Conservation (phyloP, 2,888 invertebrate species). For the Rhogogaster chlorosoma region DNA sequence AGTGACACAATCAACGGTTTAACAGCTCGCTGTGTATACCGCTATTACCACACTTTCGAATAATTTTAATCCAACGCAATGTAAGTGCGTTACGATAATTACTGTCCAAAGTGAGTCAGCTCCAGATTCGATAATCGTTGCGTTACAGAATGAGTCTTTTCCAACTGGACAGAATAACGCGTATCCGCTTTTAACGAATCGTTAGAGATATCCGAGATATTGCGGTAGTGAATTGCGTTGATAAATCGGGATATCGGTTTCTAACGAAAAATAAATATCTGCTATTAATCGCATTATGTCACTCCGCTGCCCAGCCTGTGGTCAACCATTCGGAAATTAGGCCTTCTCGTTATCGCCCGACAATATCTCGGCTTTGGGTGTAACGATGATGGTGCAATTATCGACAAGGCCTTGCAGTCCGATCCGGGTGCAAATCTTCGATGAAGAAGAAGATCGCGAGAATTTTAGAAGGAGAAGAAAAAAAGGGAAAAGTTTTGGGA, state of each 20-base stretch:
- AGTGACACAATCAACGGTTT: conserved; percentile 4
- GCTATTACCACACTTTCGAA: conserved; percentile 23
- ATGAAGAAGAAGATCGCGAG: neutral
- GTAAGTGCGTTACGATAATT: neutral
- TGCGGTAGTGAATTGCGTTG: neutral
- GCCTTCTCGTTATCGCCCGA: neutral
- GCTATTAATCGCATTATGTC: neutral
- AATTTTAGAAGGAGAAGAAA: neutral
- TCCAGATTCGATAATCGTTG: neutral
- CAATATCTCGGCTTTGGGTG: neutral
- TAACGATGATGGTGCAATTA: neutral
- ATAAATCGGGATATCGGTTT: neutral
- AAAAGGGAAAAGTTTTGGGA: neutral
- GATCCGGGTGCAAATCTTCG: neutral
- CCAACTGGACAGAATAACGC: neutral
- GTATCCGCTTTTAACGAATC: neutral
- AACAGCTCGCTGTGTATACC: neutral
- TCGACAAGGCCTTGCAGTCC: neutral
- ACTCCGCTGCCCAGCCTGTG: neutral
- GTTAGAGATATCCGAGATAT: neutral
- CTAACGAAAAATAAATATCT: neutral
- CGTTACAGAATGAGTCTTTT: neutral
- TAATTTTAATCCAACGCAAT: conserved; percentile 27
- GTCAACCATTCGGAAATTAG: neutral
- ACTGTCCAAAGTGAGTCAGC: neutral